Conservation (phyloP, 2,888 invertebrate genomes). For the Phalangium opilio region DNA sequence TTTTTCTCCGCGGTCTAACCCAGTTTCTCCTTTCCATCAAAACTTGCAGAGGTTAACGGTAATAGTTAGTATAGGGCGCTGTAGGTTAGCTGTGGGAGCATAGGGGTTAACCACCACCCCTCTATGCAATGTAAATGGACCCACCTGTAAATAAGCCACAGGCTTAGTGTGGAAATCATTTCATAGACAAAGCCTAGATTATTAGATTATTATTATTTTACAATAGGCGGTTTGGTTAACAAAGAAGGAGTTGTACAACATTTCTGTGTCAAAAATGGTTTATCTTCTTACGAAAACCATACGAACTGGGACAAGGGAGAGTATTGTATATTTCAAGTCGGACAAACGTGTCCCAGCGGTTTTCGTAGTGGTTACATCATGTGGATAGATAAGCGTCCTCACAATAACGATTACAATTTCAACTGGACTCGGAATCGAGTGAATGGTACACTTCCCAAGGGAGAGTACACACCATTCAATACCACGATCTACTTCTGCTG, state of each 20-base stretch:
- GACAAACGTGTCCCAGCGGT: conserved; percentile 18
- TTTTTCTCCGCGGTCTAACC: too few species aligned
- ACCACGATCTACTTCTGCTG: conserved; percentile 24
- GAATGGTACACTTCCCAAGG: conserved; percentile 8
- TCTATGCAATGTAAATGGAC: too few species aligned
- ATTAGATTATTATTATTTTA: too few species aligned
- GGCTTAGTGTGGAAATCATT: too few species aligned
- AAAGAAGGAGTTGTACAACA: conserved; percentile 21
- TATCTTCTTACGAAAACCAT: background rate
- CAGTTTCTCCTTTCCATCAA: too few species aligned
- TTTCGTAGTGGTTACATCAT: conserved; percentile 22
- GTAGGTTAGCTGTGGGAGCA: too few species aligned
- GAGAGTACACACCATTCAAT: conserved; percentile 17
- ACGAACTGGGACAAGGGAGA: conserved; percentile 21
- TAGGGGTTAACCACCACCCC: too few species aligned
- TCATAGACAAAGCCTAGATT: too few species aligned
- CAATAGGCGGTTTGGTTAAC: conserved; percentile 16
- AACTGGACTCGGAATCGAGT: background rate
- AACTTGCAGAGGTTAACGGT: too few species aligned
- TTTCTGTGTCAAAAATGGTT: conserved; percentile 19
- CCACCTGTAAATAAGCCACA: too few species aligned
- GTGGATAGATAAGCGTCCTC: conserved; percentile 18
- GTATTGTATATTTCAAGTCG: conserved; percentile 23
- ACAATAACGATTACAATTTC: background rate
- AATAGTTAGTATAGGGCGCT: too few species aligned